phyloP scores from a whole-genome alignment of 2,113 vertebrate genomes.

The Brevimyrus niger region DNA sequence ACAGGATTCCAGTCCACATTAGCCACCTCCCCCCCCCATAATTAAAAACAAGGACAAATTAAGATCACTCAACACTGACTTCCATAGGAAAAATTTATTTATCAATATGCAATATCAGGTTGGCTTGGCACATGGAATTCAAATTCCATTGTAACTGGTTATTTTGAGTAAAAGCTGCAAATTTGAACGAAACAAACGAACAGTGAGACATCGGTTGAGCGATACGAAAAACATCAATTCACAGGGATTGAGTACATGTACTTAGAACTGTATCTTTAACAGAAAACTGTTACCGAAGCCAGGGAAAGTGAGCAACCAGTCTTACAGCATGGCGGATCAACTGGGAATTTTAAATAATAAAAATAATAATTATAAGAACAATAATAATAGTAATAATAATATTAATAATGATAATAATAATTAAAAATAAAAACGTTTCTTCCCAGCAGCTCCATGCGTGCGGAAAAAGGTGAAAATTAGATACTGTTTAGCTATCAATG shows the following conservation, averaged over 20 bases:
- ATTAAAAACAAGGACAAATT: conserved; percentile 1
- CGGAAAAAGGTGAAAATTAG: not conserved
- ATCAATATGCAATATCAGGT: conserved; percentile 83
- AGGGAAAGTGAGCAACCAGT: conserved; percentile 19
- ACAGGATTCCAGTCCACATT: not conserved
- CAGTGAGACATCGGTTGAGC: conserved; percentile 61
- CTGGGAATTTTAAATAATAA: not conserved
- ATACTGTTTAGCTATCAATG: not conserved
- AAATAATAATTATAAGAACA: not conserved
- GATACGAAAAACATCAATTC: conserved; percentile 51
- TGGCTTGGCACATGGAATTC: conserved; percentile 68
- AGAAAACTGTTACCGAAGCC: conserved; percentile 1
- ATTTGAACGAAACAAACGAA: conserved; percentile 58
- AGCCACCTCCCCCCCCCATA: not conserved
- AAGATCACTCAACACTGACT: conserved; percentile 48
- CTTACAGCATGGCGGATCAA: not conserved
- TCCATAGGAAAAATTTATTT: conserved; percentile 93
- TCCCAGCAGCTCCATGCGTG: not conserved
- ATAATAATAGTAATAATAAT: not conserved
- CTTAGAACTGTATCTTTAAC: conserved; percentile 20
- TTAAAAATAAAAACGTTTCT: not conserved
- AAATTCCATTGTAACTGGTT: conserved; percentile 72
- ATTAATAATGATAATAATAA: not conserved
- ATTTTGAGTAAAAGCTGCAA: conserved; percentile 61
- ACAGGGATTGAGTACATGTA: conserved; percentile 26